Evolutionary conservation across 2,888 invertebrate genomes (phyloP).

Genomic region (Aradus depressus): DNA sequence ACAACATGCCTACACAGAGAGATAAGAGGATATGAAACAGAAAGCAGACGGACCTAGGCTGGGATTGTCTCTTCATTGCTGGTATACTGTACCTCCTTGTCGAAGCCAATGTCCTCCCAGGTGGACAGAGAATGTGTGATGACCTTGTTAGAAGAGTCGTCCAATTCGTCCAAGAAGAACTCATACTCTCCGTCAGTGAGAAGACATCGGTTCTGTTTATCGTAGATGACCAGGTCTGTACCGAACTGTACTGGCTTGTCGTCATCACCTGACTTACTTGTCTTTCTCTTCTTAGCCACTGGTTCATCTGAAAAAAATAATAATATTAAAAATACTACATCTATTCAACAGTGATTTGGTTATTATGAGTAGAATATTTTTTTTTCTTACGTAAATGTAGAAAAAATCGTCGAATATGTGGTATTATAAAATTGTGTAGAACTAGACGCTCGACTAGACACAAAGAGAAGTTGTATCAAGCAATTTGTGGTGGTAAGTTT

Average conservation of each 20-base stretch:
- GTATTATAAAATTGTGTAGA: too few relatives aligned
- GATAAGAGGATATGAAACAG: too few relatives aligned
- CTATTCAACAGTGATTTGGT: too few relatives aligned
- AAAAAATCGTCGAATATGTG: too few relatives aligned
- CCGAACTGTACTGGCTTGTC: conserved; percentile 43
- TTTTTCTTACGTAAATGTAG: neutral
- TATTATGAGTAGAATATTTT: too few relatives aligned
- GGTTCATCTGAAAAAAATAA: conserved; percentile 22
- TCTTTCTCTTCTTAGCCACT: conserved; percentile 27
- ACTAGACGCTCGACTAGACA: too few relatives aligned
- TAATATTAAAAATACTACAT: too few relatives aligned
- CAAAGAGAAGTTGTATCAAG: too few relatives aligned
- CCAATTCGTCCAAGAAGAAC: conserved; percentile 59
- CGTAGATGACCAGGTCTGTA: conserved; percentile 78
- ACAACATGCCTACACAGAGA: too few relatives aligned
- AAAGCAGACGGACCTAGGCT: too few relatives aligned
- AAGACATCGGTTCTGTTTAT: conserved; percentile 77
- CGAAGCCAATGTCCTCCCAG: conserved; percentile 53
- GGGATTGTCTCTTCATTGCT: too few relatives aligned
- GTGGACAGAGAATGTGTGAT: conserved; percentile 38
- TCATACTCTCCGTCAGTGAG: conserved; percentile 86
- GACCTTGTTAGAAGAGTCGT: conserved; percentile 38
- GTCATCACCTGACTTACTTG: conserved; percentile 23
- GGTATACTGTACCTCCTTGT: conserved; percentile 42
- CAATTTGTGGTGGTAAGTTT: too few relatives aligned